Evolutionary conservation across 2,113 vertebrate genomes (phyloP).

Genomic region (Saguinus imperator): DNA sequence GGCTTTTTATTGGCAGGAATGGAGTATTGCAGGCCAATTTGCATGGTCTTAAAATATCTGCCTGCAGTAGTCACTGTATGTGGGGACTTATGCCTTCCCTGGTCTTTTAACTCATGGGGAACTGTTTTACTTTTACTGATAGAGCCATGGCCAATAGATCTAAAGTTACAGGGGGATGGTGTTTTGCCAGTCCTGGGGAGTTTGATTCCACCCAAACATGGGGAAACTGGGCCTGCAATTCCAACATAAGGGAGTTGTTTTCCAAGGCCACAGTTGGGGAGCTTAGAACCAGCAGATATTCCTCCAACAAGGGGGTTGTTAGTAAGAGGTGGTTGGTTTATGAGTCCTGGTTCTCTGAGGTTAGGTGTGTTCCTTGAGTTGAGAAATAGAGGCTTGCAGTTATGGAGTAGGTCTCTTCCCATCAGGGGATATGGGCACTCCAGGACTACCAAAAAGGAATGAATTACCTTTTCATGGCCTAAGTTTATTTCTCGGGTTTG

Average conservation of each 20-base stretch:
- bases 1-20: background rate
- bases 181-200: fast-evolving
- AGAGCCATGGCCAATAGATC: too few species aligned
- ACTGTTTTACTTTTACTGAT: background rate
- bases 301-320: background rate
- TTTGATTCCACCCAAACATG: background rate
- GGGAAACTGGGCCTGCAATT: too few species aligned
- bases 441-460: background rate
- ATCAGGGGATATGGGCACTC: background rate
- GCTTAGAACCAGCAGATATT: fast-evolving
- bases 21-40: background rate
- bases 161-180: fast-evolving
- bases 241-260: background rate
- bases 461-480: fast-evolving
- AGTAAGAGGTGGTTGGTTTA: fast-evolving
- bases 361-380: too few species aligned
- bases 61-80: fast-evolving
- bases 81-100: fast-evolving
- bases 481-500: background rate
- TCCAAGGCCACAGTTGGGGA: too few species aligned
- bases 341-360: background rate
- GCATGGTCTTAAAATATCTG: background rate
- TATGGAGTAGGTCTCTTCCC: background rate
- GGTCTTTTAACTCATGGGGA: fast-evolving
- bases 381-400: background rate